Evolutionary conservation across 1,140 invertebrate species (phyloP).

Genomic region (Ditylenchus dipsaci): DNA sequence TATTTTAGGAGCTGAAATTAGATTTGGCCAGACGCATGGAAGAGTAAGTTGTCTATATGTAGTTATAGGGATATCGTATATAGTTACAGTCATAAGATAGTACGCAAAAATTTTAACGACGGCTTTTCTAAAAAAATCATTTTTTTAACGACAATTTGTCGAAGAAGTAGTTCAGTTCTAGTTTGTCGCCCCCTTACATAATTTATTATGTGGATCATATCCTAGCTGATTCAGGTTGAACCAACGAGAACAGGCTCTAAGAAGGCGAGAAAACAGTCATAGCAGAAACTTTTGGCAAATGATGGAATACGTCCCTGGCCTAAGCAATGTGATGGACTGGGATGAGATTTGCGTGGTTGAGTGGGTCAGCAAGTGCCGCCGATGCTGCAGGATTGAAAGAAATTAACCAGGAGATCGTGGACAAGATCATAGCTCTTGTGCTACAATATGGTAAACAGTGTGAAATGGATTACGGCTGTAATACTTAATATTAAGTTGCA

Average conservation of each 20-base stretch:
- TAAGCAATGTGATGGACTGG: slow-evolving; percentile 34
- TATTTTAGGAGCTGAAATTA: slow-evolving; percentile 37
- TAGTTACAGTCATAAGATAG: too few species aligned
- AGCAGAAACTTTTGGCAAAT: slow-evolving; percentile 36
- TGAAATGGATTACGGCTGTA: too few species aligned
- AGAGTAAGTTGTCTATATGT: too few species aligned
- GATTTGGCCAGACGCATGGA: slow-evolving; percentile 45
- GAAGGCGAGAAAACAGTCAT: slow-evolving; percentile 42
- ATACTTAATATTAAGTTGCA: too few species aligned
- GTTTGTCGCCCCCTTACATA: too few species aligned
- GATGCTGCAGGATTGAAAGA: slow-evolving; percentile 8
- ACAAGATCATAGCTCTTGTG: slow-evolving; percentile 33
- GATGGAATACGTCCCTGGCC: slow-evolving; percentile 15
- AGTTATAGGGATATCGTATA: too few species aligned
- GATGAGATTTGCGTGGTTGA: slow-evolving; percentile 39
- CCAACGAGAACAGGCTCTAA: slow-evolving; percentile 32
- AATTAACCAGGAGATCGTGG: slow-evolving; percentile 27
- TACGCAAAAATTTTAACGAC: too few species aligned
- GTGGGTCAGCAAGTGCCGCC: slow-evolving; percentile 28
- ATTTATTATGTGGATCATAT: too few species aligned
- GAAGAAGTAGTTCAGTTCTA: too few species aligned
- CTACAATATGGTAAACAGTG: slow-evolving; percentile 26
- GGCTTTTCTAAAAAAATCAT: too few species aligned
- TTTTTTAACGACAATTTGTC: too few species aligned
- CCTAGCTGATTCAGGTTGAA: too few species aligned